A percentile compares a stretch with the other conserved stretches of the same genome.
Evolutionary conservation across 1,140 invertebrate genomes (phyloP).

Genomic region (Rhyzopertha dominica): DNA sequence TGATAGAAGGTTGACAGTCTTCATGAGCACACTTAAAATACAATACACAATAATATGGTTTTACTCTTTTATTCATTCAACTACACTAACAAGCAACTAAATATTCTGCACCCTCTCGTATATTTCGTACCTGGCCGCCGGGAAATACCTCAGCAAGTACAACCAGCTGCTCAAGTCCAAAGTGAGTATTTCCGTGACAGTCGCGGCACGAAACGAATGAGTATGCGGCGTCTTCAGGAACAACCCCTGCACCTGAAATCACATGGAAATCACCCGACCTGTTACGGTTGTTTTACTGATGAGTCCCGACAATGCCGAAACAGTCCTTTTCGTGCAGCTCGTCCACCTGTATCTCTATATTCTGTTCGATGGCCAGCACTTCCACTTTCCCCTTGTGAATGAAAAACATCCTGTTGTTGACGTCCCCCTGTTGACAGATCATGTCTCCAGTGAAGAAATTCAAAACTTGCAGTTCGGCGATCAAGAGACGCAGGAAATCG

Average conservation of each 20-base stretch:
- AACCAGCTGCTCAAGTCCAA: conserved; percentile 16
- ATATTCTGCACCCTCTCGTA: conserved; percentile 16
- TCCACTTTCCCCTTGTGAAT: conserved; percentile 44
- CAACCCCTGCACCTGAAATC: conserved; percentile 23
- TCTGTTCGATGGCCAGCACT: conserved; percentile 12
- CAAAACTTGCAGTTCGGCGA: conserved; percentile 38
- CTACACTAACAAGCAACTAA: not conserved
- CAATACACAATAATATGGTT: not conserved
- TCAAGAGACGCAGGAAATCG: conserved; percentile 44
- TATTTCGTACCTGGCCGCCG: conserved; percentile 18
- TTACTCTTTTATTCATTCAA: conserved; percentile 1
- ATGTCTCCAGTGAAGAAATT: conserved; percentile 45
- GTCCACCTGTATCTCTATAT: conserved; percentile 19
- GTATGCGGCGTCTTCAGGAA: conserved; percentile 22
- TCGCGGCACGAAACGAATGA: conserved; percentile 17
- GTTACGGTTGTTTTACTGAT: not conserved
- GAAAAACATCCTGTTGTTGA: conserved; percentile 47
- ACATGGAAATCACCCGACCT: not conserved
- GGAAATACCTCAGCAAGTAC: conserved; percentile 21
- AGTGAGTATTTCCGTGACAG: conserved; percentile 15
- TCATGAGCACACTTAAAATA: not conserved
- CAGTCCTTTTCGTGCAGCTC: conserved; percentile 15
- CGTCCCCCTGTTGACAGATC: conserved; percentile 46
- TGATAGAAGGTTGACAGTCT: too few species aligned
- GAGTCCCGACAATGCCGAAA: conserved; percentile 22